A percentile compares a stretch with the other conserved stretches of the same genome.
Evolutionary conservation across 2,113 vertebrate genomes (phyloP).

Genomic region (Centropus unirufus): DNA sequence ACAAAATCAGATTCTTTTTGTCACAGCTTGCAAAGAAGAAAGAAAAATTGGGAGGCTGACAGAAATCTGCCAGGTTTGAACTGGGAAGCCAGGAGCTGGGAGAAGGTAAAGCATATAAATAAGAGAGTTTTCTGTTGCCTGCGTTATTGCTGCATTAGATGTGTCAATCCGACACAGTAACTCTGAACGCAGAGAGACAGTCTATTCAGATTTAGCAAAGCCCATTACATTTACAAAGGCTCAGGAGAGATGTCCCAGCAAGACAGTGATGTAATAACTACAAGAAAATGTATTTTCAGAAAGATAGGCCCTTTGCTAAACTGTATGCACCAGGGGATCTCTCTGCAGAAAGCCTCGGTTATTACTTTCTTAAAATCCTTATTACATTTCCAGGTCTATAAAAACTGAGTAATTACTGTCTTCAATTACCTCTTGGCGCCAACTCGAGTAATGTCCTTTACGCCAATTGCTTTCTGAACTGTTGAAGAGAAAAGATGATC

Average conservation of each 20-base stretch:
- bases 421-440: conserved; percentile 65
- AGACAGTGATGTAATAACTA: conserved; percentile 56
- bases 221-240: not conserved
- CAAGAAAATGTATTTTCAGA: conserved; percentile 54
- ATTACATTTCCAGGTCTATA: conserved; percentile 58
- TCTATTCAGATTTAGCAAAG: not conserved
- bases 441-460: conserved; percentile 53
- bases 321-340: conserved; percentile 43
- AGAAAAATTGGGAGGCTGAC: not conserved
- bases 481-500: conserved; percentile 56
- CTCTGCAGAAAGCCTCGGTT: conserved; percentile 48
- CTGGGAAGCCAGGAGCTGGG: not conserved
- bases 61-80: not conserved
- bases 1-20: not conserved
- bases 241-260: conserved; percentile 64
- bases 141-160: not conserved
- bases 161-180: not conserved
- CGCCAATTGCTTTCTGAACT: conserved; percentile 33
- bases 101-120: not conserved
- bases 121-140: not conserved
- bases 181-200: not conserved
- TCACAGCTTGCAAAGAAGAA: not conserved
- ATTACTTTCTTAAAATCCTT: conserved; percentile 67
- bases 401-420: conserved; percentile 66
- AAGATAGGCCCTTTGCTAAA: conserved; percentile 58